Evolutionary conservation across 2,888 invertebrate genomes (phyloP).

Genomic region (Drepana falcataria): DNA sequence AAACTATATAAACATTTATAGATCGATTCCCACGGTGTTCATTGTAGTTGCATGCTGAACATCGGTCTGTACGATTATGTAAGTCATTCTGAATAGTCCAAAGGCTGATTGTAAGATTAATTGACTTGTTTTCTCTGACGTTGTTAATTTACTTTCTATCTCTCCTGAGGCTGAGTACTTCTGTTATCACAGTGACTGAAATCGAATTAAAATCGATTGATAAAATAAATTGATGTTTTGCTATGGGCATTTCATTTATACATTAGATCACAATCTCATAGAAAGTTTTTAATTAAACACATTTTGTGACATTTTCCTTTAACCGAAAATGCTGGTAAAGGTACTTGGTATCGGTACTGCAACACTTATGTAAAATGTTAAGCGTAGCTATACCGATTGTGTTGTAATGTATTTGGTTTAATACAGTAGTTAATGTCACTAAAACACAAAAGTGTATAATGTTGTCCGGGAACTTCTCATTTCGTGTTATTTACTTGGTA

Average conservation of each 20-base stretch:
- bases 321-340: no score
- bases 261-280: background rate
- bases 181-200: slow-evolving; percentile 27
- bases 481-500: background rate
- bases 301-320: slow-evolving; percentile 2
- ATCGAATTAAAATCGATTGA: slow-evolving; percentile 25
- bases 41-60: background rate
- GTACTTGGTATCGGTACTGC: slow-evolving; percentile 7
- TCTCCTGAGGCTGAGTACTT: slow-evolving; percentile 30
- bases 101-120: slow-evolving; percentile 27
- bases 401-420: slow-evolving; percentile 16
- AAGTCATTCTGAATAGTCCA: slow-evolving; percentile 16
- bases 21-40: background rate
- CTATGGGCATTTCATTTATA: slow-evolving; percentile 19
- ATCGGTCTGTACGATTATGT: slow-evolving; percentile 21
- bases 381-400: slow-evolving; percentile 14
- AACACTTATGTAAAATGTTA: slow-evolving; percentile 19
- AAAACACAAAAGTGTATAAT: background rate
- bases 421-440: slow-evolving; percentile 1
- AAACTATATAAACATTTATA: background rate
- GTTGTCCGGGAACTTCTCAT: background rate
- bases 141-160: slow-evolving; percentile 39
- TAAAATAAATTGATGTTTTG: slow-evolving; percentile 1
- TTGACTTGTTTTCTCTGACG: slow-evolving; percentile 32
- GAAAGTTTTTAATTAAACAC: slow-evolving; percentile 12